Evolutionary conservation across 2,888 invertebrate genomes (phyloP), one percentile per base, ranked within the genome.

Genomic region (Pheosia tremula): DNA sequence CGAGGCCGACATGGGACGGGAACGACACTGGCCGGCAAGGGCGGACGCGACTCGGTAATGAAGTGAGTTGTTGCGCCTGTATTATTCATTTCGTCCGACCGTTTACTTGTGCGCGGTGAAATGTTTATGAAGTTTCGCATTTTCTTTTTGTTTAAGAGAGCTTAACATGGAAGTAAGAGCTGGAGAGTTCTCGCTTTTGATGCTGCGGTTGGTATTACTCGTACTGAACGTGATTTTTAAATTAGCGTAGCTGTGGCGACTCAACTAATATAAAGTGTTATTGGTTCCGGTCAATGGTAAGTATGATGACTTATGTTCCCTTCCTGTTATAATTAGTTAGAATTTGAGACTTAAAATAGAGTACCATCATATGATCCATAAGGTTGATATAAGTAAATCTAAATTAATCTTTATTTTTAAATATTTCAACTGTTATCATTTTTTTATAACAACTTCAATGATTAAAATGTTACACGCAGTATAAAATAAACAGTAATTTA

Each of bases 1-100:
- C 41, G 56, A 6, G 39, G 8, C 49, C 50, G 49, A 38, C 1
- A 60, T 50, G 53, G 53, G 10, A 11, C n/a, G 13, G 10, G 10
- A 9, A 45, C 58, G 47, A 43, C n/a, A 41, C 60, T 55, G 54
- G 36, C 24, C n/a, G 24, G 38, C 11, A 56, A 53, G 58, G 43
- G 45, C 41, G 58, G 43, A 52, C 41, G 41, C 58, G 53, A 13
- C 45, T 50, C 52, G 52, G 49, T 58, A 54, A 62, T 58, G 60
- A 62, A 50, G 60, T 58, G 58, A 58, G 62, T 50, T 60, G 60
- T 43, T 24, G 58, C 56, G 49, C 52, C 37, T 60, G 55, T 64
- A 57, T 64, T 67, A 67, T 69, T 70, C 43, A 60, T 57, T 55
- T 59, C 37, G 64, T 55, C 57, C 62, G 11, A 49, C 10, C 55